A percentile compares a stretch with the other conserved stretches of the same genome.
phyloP scores from a whole-genome alignment of 2,888 invertebrate species.

The Cerastoderma edule region DNA sequence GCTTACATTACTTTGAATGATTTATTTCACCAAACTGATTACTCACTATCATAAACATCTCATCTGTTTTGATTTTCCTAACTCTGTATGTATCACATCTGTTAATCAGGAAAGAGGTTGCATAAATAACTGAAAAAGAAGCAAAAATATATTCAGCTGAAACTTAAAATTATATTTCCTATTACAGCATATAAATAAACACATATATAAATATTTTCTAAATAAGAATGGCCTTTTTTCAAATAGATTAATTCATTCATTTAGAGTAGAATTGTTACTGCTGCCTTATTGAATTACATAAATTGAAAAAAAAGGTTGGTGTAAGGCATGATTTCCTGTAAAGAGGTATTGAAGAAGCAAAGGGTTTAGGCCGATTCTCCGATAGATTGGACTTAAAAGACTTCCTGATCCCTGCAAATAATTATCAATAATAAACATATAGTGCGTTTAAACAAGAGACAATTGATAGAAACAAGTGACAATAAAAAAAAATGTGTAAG shows the following conservation, averaged over 20 bases:
- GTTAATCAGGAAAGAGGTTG: conserved; percentile 85
- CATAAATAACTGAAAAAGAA: conserved; percentile 84
- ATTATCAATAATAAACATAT: too few species aligned
- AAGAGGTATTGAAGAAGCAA: too few species aligned
- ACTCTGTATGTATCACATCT: conserved; percentile 81
- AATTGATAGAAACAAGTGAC: neutral
- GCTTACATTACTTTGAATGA: too few species aligned
- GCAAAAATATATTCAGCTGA: neutral
- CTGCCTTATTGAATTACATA: neutral
- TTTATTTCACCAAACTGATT: too few species aligned
- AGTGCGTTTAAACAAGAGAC: too few species aligned
- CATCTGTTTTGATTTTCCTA: conserved; percentile 84
- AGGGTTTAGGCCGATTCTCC: too few species aligned
- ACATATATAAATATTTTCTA: neutral
- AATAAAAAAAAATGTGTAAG: neutral
- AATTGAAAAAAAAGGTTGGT: too few species aligned
- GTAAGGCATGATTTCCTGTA: too few species aligned
- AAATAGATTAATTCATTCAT: neutral
- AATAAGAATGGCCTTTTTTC: neutral
- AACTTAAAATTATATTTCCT: neutral
- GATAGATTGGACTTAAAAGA: too few species aligned
- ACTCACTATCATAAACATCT: conserved; percentile 86
- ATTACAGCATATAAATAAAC: neutral
- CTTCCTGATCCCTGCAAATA: too few species aligned
- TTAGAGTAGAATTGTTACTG: neutral